Evolutionary conservation across 2,797 vertebrate species (phyloP), one percentile per base, ranked within the genome.

Genomic region (Yasuhikotakia modesta): DNA sequence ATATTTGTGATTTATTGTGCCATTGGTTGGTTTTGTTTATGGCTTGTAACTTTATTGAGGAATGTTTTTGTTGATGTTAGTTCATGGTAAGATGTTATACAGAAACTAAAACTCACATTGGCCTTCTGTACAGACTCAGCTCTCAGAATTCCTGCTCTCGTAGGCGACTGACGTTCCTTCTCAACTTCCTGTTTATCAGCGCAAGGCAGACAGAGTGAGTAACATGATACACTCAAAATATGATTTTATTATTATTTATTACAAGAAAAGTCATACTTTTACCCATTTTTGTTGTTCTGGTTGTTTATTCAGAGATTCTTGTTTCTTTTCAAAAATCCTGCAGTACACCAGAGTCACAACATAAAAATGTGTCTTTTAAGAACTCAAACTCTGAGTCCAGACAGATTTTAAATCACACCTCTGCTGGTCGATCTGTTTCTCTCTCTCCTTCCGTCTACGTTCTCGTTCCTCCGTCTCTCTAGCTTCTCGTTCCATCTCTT

Each of bases 401-500:
- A 50, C 60, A 53, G 21, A 16, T 27, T 13, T 14, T 3, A 32
- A 60, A 35, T 53, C 50, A 82, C 78, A 95, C 96, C 88, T 95
- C 22, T 93, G 92, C n/a, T 90, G 87, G 5, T 93, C 82, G 0
- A 96, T 92, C 73, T 92, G 87, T 0, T 57, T 76, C 22, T 89
- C 84, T 67, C 90, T 91, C n/a, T 93, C 93, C 66, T 83, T 92
- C 0, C 83, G 89, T 1, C 39, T 88, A 82, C 76, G 92, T 69
- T 96, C 93, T 4, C 95, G 84, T 53, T 89, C 91, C 0, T 87
- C 90, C 0, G 91, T 88, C 68, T 94, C 94, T 43, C 73, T 93
- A 72, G 92, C 89, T 21, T 97, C 96, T 66, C 91, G 83, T 72
- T 94, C 90, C 4, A 67, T 89, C n/a, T 86, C 90, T 76, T 96